phyloP scores from a whole-genome alignment of 2,113 vertebrate genomes.

The Brachypodius melanocephalos region DNA sequence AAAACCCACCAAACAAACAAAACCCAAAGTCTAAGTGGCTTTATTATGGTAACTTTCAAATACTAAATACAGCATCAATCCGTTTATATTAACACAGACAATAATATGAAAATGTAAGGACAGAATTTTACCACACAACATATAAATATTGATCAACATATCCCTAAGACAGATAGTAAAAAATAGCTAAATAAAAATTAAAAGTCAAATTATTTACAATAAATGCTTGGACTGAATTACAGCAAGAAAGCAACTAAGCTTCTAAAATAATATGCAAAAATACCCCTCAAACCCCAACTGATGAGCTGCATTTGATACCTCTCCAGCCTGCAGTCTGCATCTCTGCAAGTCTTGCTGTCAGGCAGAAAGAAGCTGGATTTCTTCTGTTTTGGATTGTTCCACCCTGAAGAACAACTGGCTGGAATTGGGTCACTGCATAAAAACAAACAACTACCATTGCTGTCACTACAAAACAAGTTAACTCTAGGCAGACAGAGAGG shows the following conservation, averaged over 20 bases:
- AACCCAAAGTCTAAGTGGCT: neutral
- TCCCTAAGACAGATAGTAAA: neutral
- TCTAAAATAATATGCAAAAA: neutral
- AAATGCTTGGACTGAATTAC: neutral
- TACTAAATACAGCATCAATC: neutral
- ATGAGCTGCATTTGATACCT: conserved; percentile 11
- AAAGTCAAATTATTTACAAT: neutral
- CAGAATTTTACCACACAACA: neutral
- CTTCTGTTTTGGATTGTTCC: neutral
- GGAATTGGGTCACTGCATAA: neutral
- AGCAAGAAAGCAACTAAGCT: neutral
- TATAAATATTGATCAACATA: neutral
- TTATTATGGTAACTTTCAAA: neutral
- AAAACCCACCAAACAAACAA: neutral
- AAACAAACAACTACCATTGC: neutral
- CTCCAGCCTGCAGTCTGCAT: conserved; percentile 21
- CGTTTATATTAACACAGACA: neutral
- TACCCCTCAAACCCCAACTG: neutral
- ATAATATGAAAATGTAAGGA: neutral
- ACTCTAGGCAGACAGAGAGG: neutral
- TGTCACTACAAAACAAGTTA: neutral
- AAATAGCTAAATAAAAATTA: neutral
- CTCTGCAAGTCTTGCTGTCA: neutral
- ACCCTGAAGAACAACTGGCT: neutral
- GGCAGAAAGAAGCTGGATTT: neutral